phyloP scores from a whole-genome alignment of 1,140 invertebrate genomes.

The Panagrolaimus sp. region DNA sequence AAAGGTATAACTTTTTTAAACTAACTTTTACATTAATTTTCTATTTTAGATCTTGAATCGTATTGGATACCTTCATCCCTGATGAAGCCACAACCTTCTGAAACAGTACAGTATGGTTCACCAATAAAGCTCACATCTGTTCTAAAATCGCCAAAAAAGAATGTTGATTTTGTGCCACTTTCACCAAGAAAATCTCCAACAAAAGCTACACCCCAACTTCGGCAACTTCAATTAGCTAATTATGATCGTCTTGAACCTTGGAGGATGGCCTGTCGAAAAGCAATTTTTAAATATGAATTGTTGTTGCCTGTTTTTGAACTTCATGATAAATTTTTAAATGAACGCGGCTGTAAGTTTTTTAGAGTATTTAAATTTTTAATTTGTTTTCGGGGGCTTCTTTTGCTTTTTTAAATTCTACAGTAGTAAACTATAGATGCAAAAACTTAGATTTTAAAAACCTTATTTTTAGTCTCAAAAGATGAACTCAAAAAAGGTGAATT shows the following conservation, averaged over 20 bases:
- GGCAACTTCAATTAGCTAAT: background rate
- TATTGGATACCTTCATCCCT: conserved; percentile 1
- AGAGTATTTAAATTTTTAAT: background rate
- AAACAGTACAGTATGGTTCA: background rate
- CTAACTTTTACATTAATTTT: background rate
- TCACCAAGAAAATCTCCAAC: background rate
- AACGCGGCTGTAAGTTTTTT: background rate
- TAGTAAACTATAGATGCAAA: too few species aligned
- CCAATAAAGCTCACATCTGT: background rate
- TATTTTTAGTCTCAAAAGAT: background rate
- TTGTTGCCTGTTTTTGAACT: background rate
- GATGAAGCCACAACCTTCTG: background rate
- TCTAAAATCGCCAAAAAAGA: background rate
- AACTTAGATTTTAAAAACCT: too few species aligned
- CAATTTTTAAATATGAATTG: background rate
- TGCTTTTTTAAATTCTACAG: too few species aligned
- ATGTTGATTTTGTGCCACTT: background rate
- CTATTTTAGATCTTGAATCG: conserved; percentile 6
- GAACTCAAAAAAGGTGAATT: background rate
- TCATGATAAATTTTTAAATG: background rate
- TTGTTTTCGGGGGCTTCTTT: too few species aligned
- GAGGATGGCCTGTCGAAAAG: background rate
- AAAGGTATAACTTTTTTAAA: background rate
- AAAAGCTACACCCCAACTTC: background rate
- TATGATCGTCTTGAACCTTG: background rate